phyloP scores from a whole-genome alignment of 2,888 invertebrate genomes.

The Cephus runcator region DNA sequence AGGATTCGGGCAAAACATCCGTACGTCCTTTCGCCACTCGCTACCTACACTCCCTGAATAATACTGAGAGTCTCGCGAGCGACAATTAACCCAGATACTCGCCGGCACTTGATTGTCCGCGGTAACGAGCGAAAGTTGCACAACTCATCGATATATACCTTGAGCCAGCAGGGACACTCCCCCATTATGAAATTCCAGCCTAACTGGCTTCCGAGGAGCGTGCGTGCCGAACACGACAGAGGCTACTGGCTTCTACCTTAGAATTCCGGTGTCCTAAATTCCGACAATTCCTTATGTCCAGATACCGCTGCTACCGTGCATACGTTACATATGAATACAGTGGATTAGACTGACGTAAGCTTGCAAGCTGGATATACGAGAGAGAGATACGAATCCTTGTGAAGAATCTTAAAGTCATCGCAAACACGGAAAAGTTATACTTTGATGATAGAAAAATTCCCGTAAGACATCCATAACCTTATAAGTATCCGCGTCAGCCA shows the following conservation, averaged over 20 bases:
- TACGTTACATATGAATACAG: background rate
- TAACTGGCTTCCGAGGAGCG: conserved; percentile 40
- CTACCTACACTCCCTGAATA: background rate
- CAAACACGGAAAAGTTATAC: background rate
- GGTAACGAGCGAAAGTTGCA: conserved; percentile 37
- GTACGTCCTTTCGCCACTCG: background rate
- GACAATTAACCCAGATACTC: conserved; percentile 30
- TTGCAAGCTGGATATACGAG: background rate
- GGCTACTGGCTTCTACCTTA: background rate
- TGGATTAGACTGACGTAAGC: background rate
- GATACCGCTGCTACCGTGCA: conserved; percentile 10
- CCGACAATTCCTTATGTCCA: conserved; percentile 35
- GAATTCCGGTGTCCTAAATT: conserved; percentile 37
- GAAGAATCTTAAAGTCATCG: background rate
- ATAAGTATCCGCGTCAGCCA: background rate
- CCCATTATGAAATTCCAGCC: conserved; percentile 44
- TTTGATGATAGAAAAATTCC: background rate
- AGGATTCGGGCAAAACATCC: background rate
- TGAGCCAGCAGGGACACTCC: conserved; percentile 18
- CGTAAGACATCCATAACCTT: background rate
- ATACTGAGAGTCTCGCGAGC: background rate
- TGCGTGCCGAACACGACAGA: background rate
- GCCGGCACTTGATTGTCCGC: conserved; percentile 27
- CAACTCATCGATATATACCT: conserved; percentile 32
- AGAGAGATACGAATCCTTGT: background rate